These are phyloP conservation scores for Netelia melanura DNA, from an alignment of 2,888 invertebrate genomes.

Conservation along the genomic window DNA sequence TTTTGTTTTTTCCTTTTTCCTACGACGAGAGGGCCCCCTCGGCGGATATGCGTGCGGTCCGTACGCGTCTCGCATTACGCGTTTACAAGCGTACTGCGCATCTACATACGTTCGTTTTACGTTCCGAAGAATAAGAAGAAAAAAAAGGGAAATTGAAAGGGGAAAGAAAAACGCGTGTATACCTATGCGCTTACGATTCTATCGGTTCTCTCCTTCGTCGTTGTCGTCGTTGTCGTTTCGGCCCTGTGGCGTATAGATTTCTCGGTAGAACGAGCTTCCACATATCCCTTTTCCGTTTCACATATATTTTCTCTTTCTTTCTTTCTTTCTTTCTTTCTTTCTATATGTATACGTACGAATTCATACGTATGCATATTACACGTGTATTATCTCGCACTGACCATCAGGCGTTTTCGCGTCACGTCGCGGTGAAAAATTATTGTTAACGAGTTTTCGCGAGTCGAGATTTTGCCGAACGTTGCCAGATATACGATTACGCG, in stretches of 20 bases:
- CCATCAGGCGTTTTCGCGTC: conserved; percentile 45
- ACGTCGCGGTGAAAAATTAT: conserved; percentile 44
- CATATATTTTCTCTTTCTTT: neutral
- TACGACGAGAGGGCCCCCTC: conserved; percentile 8
- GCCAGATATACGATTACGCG: neutral
- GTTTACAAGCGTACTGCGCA: conserved; percentile 12
- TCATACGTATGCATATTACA: conserved; percentile 19
- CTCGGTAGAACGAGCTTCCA: conserved; percentile 27
- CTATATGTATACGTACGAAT: conserved; percentile 18
- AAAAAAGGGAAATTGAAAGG: neutral
- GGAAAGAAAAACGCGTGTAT: neutral
- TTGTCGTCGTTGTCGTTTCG: conserved; percentile 41
- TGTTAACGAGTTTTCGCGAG: conserved; percentile 49
- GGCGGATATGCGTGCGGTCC: conserved; percentile 64
- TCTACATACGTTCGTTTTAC: conserved; percentile 19
- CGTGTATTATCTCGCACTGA: conserved; percentile 32
- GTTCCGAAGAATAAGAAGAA: conserved; percentile 13
- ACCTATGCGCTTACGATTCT: conserved; percentile 37
- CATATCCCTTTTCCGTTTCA: conserved; percentile 19
- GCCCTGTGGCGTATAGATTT: conserved; percentile 51
- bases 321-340: neutral
- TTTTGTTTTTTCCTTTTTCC: neutral
- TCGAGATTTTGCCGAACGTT: conserved; percentile 15
- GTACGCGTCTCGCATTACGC: conserved; percentile 62
- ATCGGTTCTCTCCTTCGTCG: conserved; percentile 39